Evolutionary conservation across 2,113 vertebrate genomes (phyloP).

Genomic region (Scytalopus superciliaris): DNA sequence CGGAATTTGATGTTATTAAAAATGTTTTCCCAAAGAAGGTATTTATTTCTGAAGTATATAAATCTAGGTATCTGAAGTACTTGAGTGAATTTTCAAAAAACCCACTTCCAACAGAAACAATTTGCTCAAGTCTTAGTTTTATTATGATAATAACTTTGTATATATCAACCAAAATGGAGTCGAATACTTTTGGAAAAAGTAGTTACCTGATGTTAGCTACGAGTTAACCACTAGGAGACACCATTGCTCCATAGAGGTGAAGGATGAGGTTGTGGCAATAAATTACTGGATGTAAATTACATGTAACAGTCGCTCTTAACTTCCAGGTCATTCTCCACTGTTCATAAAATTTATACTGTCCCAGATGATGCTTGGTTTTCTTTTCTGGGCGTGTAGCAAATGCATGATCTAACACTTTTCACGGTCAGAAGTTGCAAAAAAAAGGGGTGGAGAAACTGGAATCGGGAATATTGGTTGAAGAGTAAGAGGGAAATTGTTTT

Average conservation of each 20-base stretch:
- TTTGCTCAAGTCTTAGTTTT: neutral
- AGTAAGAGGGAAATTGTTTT: neutral
- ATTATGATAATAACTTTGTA: neutral
- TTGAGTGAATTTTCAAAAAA: neutral
- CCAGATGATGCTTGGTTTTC: neutral
- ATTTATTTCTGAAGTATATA: neutral
- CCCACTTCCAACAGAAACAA: neutral
- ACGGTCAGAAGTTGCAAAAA: neutral
- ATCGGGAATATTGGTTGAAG: neutral
- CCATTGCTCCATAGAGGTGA: neutral
- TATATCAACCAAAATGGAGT: neutral
- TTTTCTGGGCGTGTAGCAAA: neutral
- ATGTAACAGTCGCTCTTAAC: neutral
- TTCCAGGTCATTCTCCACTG: neutral
- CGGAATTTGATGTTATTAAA: neutral
- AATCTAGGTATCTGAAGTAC: neutral
- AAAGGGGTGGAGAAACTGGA: neutral
- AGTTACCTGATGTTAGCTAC: neutral
- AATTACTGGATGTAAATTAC: neutral
- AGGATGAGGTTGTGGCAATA: neutral
- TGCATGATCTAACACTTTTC: neutral
- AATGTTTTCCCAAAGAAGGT: neutral
- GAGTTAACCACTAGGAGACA: slow-evolving; percentile 21
- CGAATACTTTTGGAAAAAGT: neutral
- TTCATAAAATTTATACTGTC: neutral